Conservation (phyloP, 2,113 vertebrate species). For the Pardalotus punctatus region DNA sequence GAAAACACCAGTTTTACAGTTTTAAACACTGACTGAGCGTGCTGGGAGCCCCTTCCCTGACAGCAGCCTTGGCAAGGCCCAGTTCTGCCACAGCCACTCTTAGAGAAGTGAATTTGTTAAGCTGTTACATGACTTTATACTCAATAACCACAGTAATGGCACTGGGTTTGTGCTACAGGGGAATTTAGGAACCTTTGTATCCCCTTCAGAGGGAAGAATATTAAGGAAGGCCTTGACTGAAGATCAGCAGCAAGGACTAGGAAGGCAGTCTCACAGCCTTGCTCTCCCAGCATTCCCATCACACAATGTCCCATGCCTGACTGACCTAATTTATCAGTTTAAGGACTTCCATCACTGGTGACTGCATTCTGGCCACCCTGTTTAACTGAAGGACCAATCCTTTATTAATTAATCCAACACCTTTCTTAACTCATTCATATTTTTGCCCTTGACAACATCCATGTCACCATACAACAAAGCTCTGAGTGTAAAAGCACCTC, state of each 20-base stretch:
- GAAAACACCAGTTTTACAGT: constrained; percentile 1
- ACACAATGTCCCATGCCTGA: not conserved
- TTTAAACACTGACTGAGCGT: not conserved
- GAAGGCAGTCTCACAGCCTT: not conserved
- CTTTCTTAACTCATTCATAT: not conserved
- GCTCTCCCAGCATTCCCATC: not conserved
- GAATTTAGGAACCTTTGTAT: not conserved
- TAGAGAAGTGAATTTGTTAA: not conserved
- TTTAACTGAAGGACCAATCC: not conserved
- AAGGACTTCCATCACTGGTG: not conserved
- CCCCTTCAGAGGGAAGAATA: not conserved
- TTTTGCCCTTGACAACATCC: not conserved
- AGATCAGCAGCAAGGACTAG: not conserved
- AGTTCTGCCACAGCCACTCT: not conserved
- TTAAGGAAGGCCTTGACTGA: not conserved
- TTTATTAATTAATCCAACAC: not conserved
- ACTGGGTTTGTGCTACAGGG: not conserved
- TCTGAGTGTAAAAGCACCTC: not conserved
- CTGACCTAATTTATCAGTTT: not conserved
- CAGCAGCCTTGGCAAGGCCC: not conserved
- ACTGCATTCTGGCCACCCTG: not conserved
- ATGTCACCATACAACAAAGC: not conserved
- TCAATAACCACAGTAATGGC: not conserved
- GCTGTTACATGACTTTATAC: not conserved
- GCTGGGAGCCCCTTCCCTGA: not conserved